phyloP scores from a whole-genome alignment of 2,888 invertebrate species.

The Ornithoptera alexandrae region DNA sequence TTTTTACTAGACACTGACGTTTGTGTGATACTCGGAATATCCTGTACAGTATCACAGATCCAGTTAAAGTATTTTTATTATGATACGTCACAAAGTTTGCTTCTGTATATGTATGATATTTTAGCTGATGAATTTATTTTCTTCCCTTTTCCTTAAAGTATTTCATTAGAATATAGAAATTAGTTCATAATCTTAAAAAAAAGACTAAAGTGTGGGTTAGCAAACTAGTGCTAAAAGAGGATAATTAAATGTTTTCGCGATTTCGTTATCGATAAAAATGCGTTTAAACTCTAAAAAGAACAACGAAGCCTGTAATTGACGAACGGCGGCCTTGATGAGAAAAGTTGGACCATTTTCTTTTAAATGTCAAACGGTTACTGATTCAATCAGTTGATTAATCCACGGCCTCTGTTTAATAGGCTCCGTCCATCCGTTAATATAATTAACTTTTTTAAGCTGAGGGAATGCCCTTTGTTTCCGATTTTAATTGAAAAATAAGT shows the following conservation, averaged over 20 bases:
- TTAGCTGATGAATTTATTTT: too few species aligned
- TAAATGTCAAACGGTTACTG: conserved; percentile 21
- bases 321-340: conserved; percentile 19
- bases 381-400: conserved; percentile 21
- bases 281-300: conserved; percentile 1
- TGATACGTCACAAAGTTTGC: too few species aligned
- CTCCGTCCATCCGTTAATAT: not conserved
- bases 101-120: too few species aligned
- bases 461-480: not conserved
- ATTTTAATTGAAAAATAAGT: not conserved
- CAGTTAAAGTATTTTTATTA: too few species aligned
- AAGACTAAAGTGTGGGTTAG: not conserved
- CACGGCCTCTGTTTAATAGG: conserved; percentile 1
- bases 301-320: conserved; percentile 17
- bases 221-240: not conserved
- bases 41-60: too few species aligned
- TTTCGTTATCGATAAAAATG: conserved; percentile 2
- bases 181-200: too few species aligned
- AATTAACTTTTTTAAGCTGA: conserved; percentile 6
- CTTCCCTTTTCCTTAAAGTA: too few species aligned
- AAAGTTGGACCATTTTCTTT: conserved; percentile 25
- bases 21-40: too few species aligned
- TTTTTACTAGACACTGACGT: too few species aligned
- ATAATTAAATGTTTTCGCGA: conserved; percentile 12
- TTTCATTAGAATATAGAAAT: too few species aligned